Evolutionary conservation across 1,140 invertebrate species (phyloP), one percentile per base, ranked within the genome.

Genomic region (Aradophagus sp.): DNA sequence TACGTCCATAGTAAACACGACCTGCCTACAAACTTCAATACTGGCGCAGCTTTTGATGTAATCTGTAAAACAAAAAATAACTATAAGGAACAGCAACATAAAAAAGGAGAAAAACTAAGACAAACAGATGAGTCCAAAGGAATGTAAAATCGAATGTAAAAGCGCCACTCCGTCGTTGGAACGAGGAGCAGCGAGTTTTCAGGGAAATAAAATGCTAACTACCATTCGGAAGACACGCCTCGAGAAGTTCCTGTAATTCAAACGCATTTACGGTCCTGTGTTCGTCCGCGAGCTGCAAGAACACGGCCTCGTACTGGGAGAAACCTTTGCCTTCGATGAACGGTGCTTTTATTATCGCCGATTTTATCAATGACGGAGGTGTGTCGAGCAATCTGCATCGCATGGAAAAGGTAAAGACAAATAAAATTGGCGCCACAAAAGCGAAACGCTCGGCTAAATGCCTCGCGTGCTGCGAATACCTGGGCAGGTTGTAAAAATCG

Each of bases 21-120:
- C 93, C 87, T 97, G 95, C 59, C 94, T 87, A 80, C 95, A 97
- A 8, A 96, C 95, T 85, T 97, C 95, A 66, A 97, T 90, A 27
- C 93, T 95, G 0, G 95, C 95, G 83, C 95, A 97, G 61, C 95
- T 96, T 81, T 96, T 97, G 39, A 97, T 96, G 74, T 97, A 97
- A 87, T 97, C 91, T 91, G 76, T 23, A 86, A 85, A 72, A 50
- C 36, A 44, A 15, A 42, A 35, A 32, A 38, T 39, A 65, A 42
- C 29, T 15, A 20, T 15, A 29, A 32, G 7, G 17, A 8, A 2
- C 10, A 29, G 2, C 11, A 29, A 6, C 27, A n/a, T 29, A 19
- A 16, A 35, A 52, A 19, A 2, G 23, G 11, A n/a, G 1, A 10
- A 41, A 41, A 16, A 5, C 4, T 6, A 27, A 7, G 38, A 44